phyloP scores from a whole-genome alignment of 2,888 invertebrate genomes.

The Rutpela maculata region DNA sequence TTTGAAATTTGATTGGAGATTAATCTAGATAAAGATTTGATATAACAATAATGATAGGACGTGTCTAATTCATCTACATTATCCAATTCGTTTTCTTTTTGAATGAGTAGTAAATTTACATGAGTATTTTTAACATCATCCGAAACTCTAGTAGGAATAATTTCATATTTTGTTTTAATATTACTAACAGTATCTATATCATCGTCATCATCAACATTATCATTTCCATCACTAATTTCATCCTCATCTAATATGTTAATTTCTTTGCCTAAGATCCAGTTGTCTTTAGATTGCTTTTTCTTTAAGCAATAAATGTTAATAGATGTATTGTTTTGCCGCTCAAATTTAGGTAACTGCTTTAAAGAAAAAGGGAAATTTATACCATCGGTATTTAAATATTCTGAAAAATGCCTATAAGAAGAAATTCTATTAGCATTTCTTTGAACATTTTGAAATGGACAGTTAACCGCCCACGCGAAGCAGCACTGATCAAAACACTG shows the following conservation, averaged over 20 bases:
- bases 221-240: background rate
- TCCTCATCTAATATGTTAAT: background rate
- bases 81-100: background rate
- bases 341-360: constrained; percentile 6
- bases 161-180: background rate
- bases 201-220: background rate
- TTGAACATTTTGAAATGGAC: background rate
- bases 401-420: constrained; percentile 5
- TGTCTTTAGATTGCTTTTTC: background rate
- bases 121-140: background rate
- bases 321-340: background rate
- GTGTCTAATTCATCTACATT: background rate
- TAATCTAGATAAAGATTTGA: background rate
- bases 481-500: background rate
- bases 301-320: constrained; percentile 1
- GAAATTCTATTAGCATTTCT: background rate
- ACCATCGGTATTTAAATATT: background rate
- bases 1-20: background rate
- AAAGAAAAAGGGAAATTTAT: background rate
- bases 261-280: background rate
- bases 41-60: background rate
- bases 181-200: background rate
- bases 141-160: background rate
- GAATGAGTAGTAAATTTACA: background rate
- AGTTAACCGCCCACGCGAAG: background rate